A percentile compares a stretch with the other conserved stretches of the same genome.
Evolutionary conservation across 2,797 vertebrate species (phyloP).

Genomic region (Gymnopithys bicolor): DNA sequence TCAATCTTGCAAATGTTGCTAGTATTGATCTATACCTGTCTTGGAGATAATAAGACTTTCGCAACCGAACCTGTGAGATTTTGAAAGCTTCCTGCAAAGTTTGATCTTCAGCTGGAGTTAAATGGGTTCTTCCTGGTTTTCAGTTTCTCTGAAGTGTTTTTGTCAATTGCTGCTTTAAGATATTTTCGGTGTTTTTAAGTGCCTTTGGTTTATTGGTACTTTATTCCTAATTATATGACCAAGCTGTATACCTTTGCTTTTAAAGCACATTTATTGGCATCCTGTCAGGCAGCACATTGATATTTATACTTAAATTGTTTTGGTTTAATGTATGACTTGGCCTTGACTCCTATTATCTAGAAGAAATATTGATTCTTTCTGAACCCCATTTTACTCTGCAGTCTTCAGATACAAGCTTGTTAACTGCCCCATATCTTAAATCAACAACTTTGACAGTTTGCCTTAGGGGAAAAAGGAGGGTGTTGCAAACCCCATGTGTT

Average conservation of each 20-base stretch:
- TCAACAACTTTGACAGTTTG: not conserved
- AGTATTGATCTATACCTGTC: constrained; percentile 17
- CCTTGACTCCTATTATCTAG: constrained; percentile 19
- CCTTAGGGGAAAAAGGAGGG: not conserved
- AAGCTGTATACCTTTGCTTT: not conserved
- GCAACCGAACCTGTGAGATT: not conserved
- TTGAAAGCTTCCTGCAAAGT: not conserved
- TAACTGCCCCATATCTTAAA: constrained; percentile 35
- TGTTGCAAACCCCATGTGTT: not conserved
- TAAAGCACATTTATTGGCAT: constrained; percentile 22
- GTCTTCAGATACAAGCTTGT: constrained; percentile 1
- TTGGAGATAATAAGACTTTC: not conserved
- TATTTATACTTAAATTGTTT: constrained; percentile 42
- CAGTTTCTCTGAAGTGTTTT: not conserved
- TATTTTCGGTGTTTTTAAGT: not conserved
- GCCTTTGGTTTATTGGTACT: not conserved
- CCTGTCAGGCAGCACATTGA: constrained; percentile 14
- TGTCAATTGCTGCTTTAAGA: not conserved
- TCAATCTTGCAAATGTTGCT: constrained; percentile 36
- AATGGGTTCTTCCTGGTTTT: not conserved
- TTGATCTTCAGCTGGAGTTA: not conserved
- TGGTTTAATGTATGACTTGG: constrained; percentile 33
- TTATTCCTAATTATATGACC: constrained; percentile 14
- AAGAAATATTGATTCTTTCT: constrained; percentile 10
- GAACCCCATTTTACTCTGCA: constrained; percentile 11